These are phyloP conservation scores for Rotaria macrura DNA, from an alignment of 2,888 invertebrate species.

Conservation along the genomic window DNA sequence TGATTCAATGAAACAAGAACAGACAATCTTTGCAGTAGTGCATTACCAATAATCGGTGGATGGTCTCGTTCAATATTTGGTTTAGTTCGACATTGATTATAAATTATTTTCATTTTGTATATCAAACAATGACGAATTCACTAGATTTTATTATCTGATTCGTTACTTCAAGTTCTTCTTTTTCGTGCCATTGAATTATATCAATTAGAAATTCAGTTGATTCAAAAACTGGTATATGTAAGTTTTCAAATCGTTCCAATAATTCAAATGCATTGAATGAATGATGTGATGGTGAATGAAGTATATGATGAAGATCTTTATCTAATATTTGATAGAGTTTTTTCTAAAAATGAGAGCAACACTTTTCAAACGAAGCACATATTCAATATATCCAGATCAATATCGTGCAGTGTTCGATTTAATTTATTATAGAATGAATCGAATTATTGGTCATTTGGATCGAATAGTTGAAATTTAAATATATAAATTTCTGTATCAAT, in stretches of 20 bases:
- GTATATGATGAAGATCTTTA: slow-evolving; percentile 18
- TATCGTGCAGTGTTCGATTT: not conserved
- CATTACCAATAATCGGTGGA: not conserved
- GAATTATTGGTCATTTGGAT: not conserved
- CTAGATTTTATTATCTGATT: not conserved
- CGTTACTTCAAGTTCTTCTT: not conserved
- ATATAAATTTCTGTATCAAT: not conserved
- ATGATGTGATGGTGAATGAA: slow-evolving; percentile 2
- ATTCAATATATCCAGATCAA: not conserved
- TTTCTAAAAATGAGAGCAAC: not conserved
- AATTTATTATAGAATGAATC: not conserved
- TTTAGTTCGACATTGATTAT: slow-evolving; percentile 6
- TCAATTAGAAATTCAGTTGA: not conserved
- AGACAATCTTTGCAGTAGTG: too few species aligned
- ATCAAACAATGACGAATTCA: not conserved
- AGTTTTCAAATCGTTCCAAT: not conserved
- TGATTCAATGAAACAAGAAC: too few species aligned
- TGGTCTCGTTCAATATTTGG: not conserved
- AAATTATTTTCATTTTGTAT: not conserved
- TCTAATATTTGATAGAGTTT: not conserved
- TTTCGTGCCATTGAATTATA: not conserved
- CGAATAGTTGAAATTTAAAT: not conserved
- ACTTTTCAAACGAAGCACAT: not conserved
- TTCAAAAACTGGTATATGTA: not conserved
- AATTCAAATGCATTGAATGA: not conserved